These are phyloP conservation scores for Drosophila mercatorum DNA, from an alignment of 2,888 invertebrate species.

Conservation along the genomic window DNA sequence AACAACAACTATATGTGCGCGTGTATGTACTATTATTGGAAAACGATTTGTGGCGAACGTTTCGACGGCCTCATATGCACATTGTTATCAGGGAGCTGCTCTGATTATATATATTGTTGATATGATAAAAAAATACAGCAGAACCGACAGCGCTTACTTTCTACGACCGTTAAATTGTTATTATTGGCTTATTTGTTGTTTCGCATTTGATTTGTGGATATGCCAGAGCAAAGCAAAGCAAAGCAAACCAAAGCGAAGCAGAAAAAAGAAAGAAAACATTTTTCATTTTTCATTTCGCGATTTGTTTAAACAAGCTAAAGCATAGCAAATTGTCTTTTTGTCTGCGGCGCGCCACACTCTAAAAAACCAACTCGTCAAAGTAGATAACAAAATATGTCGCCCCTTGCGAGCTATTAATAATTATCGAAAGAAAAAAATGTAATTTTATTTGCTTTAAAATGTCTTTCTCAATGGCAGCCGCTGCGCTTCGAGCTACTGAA, in stretches of 20 bases:
- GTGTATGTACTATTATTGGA: constrained; percentile 1
- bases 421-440: constrained; percentile 43
- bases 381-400: constrained; percentile 61
- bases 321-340: constrained; percentile 45
- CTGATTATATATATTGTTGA: constrained; percentile 56
- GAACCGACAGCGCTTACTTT: constrained; percentile 49
- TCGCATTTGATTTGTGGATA: constrained; percentile 32
- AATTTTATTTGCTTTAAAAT: constrained; percentile 58
- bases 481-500: constrained; percentile 30
- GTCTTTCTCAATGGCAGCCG: constrained; percentile 28
- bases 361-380: constrained; percentile 26
- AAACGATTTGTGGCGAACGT: constrained; percentile 19
- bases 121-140: constrained; percentile 51
- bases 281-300: constrained; percentile 17
- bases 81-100: constrained; percentile 46
- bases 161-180: constrained; percentile 63
- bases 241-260: too few species aligned
- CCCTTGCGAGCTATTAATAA: constrained; percentile 52
- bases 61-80: constrained; percentile 40
- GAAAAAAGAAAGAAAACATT: background rate
- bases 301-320: constrained; percentile 47
- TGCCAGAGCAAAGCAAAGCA: constrained; percentile 6
- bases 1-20: background rate
- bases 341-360: constrained; percentile 11
- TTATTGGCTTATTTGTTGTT: constrained; percentile 71